Evolutionary conservation across 2,797 vertebrate genomes (phyloP), one percentile per base, ranked within the genome.

Genomic region (Hydrolagus colliei): DNA sequence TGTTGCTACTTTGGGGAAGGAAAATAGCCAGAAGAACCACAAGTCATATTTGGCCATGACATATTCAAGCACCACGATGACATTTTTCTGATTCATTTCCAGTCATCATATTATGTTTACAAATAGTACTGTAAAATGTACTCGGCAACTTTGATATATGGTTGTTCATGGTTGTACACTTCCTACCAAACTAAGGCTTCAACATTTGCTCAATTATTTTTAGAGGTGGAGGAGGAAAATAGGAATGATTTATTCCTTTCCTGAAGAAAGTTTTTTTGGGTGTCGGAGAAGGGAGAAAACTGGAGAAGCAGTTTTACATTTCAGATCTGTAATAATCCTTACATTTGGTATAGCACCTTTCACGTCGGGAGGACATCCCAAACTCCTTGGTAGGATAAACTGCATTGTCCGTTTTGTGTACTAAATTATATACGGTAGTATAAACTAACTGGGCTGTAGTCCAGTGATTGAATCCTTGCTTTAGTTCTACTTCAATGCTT

Each of bases 401-500:
- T 52, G 2, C 41, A 52, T 3, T 52, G 41, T 3, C 41, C 6
- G 41, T 3, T 52, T 52, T 52, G 41, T 52, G 6, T 52, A 52
- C 41, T 1, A 52, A 52, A 3, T 52, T 52, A 52, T n/a, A 41
- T 13, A 27, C 27, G 27, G 27, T 27, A 16, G 52, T 13, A 32
- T 13, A 67, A 84, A 20, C 65, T 32, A 3, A 71, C 9, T 84
- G 8, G 32, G 32, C 68, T 71, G 41, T 11, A 80, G 65, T 41
- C 35, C 9, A 6, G 18, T 35, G 32, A 41, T 84, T 11, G 65
- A 84, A 84, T 11, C 32, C 71, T 84, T 35, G 63, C 71, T 84
- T 84, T 11, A 14, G 32, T 35, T 68, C 71, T 18, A 84, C 41
- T 84, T 84, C 41, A 52, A 52, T 52, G 79, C 79, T 68, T 71